Percentiles rank a stretch among this genome's conserved stretches.
Evolutionary conservation across 2,797 vertebrate genomes (phyloP).

Genomic region (Gadopsis bispinosus): DNA sequence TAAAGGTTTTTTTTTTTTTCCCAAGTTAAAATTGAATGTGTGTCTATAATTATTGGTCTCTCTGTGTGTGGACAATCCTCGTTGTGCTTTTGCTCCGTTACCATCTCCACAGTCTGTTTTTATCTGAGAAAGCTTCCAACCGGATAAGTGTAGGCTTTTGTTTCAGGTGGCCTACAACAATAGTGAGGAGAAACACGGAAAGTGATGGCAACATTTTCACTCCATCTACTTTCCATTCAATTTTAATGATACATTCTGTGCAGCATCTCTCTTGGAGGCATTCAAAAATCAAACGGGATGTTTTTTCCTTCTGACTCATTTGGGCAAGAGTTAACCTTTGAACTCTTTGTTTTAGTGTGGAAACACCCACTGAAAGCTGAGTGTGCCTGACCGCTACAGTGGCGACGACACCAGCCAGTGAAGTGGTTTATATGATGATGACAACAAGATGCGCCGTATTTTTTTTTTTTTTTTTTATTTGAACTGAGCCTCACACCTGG

Average conservation of each 20-base stretch:
- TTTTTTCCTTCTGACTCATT: constrained; percentile 12
- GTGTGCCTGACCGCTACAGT: neutral
- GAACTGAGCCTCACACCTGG: neutral
- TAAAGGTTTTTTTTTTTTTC: neutral
- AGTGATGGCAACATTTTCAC: neutral
- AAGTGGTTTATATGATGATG: neutral
- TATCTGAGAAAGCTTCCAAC: neutral
- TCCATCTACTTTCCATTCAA: neutral
- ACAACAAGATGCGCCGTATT: neutral
- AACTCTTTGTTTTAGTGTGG: neutral
- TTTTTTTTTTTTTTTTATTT: neutral
- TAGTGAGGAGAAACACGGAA: neutral
- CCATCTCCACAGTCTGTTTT: neutral
- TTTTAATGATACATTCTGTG: constrained; percentile 13
- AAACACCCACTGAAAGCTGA: neutral
- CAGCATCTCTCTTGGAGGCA: neutral
- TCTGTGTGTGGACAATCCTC: neutral
- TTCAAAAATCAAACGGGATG: constrained; percentile 16
- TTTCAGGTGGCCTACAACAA: neutral
- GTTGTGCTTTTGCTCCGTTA: neutral
- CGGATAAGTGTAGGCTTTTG: neutral
- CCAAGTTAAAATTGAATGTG: neutral
- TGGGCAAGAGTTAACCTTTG: neutral
- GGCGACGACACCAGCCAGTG: neutral
- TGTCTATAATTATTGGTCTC: neutral